A percentile compares a stretch with the other conserved stretches of the same genome.
These are phyloP conservation scores for Poliocrania exsul DNA, from an alignment of 2,797 vertebrate genomes.

Conservation along the genomic window DNA sequence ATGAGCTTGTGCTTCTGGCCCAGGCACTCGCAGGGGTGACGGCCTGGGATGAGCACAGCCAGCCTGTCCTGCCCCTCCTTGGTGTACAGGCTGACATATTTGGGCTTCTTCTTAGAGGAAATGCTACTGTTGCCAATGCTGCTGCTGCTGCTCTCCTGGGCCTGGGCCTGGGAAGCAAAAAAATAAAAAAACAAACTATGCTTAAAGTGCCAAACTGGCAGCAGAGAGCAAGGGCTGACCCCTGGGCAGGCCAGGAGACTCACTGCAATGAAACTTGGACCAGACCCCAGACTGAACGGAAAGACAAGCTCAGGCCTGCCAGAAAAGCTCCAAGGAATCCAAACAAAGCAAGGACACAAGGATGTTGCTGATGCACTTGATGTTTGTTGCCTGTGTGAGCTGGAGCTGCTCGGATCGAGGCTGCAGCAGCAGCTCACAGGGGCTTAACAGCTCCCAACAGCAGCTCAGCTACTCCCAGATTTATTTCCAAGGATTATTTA, in stretches of 20 bases:
- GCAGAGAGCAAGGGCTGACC: neutral
- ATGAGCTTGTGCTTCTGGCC: constrained; percentile 95
- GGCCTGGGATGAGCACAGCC: constrained; percentile 88
- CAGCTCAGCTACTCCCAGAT: neutral
- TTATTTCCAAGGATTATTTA: neutral
- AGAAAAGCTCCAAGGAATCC: neutral
- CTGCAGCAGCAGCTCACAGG: rapidly evolving
- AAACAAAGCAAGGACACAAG: neutral
- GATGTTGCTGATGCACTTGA: neutral
- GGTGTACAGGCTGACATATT: constrained; percentile 90
- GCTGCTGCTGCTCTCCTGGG: constrained; percentile 77
- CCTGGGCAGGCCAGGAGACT: neutral
- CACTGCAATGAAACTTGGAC: neutral
- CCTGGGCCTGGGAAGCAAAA: constrained; percentile 82
- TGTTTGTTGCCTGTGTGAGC: neutral
- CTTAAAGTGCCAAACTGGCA: neutral
- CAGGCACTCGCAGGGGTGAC: constrained; percentile 90
- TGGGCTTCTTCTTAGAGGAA: constrained; percentile 89
- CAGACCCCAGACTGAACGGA: neutral
- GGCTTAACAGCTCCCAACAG: neutral
- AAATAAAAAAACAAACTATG: neutral
- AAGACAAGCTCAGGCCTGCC: neutral
- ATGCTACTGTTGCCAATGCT: constrained; percentile 49
- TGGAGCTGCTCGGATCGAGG: neutral
- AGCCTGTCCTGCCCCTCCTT: constrained; percentile 93